phyloP scores from a whole-genome alignment of 2,888 invertebrate genomes.

The Chloroclysta siterata region DNA sequence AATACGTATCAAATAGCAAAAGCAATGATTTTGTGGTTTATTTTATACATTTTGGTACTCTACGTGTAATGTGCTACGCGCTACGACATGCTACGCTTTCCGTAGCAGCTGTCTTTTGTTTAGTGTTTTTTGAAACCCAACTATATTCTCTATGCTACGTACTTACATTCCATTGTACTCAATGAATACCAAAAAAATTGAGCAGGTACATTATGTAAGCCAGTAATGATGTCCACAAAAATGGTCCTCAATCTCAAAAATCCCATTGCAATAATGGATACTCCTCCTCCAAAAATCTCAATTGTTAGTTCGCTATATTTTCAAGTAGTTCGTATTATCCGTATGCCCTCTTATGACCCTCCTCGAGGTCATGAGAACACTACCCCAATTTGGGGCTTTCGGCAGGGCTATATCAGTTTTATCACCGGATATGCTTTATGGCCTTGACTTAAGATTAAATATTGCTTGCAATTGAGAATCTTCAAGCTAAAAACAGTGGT shows the following conservation, averaged over 20 bases:
- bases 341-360: constrained; percentile 29
- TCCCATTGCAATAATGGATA: constrained; percentile 28
- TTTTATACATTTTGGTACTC: background rate
- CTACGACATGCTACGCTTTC: background rate
- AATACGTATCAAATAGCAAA: background rate
- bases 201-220: background rate
- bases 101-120: background rate
- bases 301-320: constrained; percentile 27
- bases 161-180: background rate
- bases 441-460: background rate
- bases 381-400: constrained; percentile 24
- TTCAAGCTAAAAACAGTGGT: background rate
- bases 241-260: constrained; percentile 14
- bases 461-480: background rate
- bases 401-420: constrained; percentile 5
- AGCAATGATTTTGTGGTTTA: background rate
- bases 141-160: too few relatives aligned
- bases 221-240: constrained; percentile 12
- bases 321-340: constrained; percentile 28
- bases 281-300: constrained; percentile 24
- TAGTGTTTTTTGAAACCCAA: too few relatives aligned
- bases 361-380: constrained; percentile 30
- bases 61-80: constrained; percentile 7
- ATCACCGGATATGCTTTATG: constrained; percentile 9
- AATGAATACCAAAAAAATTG: background rate